Conservation (phyloP, 2,888 invertebrate genomes). For the Meta bourneti region DNA sequence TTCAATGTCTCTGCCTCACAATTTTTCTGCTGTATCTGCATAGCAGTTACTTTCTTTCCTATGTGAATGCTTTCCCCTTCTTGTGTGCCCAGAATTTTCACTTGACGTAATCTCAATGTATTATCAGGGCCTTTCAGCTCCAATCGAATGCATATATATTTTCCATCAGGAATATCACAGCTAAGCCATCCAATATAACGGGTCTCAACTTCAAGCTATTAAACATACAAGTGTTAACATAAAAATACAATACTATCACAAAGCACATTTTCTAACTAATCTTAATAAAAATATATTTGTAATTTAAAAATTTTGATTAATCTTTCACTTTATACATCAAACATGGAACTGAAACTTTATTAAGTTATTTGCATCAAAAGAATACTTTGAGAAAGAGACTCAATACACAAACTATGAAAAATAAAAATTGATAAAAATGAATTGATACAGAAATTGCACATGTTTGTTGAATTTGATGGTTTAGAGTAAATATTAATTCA, state of each 20-base stretch:
- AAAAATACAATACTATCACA: not conserved
- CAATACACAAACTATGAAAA: too few species aligned
- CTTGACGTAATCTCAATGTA: conserved; percentile 92
- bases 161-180: conserved; percentile 88
- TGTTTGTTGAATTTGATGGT: too few species aligned
- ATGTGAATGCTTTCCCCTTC: conserved; percentile 79
- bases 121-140: conserved; percentile 95
- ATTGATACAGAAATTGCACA: too few species aligned
- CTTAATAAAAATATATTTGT: not conserved
- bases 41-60: conserved; percentile 68
- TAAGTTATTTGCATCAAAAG: too few species aligned
- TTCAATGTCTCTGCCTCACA: conserved; percentile 95
- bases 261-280: not conserved
- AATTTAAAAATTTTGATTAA: not conserved
- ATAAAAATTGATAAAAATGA: too few species aligned
- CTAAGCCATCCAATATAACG: conserved; percentile 94
- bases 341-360: too few species aligned
- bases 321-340: too few species aligned
- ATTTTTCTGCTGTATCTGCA: conserved; percentile 88
- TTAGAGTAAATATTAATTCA: too few species aligned
- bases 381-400: too few species aligned
- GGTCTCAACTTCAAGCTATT: conserved; percentile 87
- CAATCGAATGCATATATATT: conserved; percentile 85
- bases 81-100: conserved; percentile 80
- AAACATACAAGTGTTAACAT: not conserved